phyloP scores from a whole-genome alignment of 2,113 vertebrate species.

The Brachirus orientalis region DNA sequence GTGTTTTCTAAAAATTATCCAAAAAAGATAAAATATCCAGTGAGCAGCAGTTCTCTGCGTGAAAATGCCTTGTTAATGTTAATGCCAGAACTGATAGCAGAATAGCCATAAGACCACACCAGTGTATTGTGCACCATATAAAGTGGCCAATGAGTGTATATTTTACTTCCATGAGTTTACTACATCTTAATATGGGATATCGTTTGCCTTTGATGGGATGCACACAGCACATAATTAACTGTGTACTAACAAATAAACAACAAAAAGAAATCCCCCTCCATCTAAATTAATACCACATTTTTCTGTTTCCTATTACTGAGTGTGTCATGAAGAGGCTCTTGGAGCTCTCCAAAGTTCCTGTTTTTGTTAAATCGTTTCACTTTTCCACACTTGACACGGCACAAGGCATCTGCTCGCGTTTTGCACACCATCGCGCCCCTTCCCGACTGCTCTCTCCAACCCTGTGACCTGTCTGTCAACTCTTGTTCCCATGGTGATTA shows the following conservation, averaged over 20 bases:
- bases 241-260: constrained; percentile 4
- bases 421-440: constrained; percentile 33
- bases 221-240: background rate
- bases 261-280: constrained; percentile 4
- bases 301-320: constrained; percentile 39
- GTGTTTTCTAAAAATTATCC: no score
- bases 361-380: constrained; percentile 42
- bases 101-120: no score
- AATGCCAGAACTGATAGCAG: no score
- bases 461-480: constrained; percentile 56
- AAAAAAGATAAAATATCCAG: no score
- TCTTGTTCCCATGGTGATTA: constrained; percentile 65
- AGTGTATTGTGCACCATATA: no score
- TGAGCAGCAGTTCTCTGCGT: no score
- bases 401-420: constrained; percentile 8
- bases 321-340: constrained; percentile 22
- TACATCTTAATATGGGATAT: background rate
- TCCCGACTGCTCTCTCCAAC: constrained; percentile 51
- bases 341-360: constrained; percentile 18
- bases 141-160: no score
- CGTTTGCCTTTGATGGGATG: background rate
- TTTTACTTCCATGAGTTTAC: no score
- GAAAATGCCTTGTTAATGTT: no score
- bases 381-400: constrained; percentile 21
- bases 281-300: constrained; percentile 15